Conservation (phyloP, 2,888 invertebrate species). For the Sphaerophoria rueppellii region DNA sequence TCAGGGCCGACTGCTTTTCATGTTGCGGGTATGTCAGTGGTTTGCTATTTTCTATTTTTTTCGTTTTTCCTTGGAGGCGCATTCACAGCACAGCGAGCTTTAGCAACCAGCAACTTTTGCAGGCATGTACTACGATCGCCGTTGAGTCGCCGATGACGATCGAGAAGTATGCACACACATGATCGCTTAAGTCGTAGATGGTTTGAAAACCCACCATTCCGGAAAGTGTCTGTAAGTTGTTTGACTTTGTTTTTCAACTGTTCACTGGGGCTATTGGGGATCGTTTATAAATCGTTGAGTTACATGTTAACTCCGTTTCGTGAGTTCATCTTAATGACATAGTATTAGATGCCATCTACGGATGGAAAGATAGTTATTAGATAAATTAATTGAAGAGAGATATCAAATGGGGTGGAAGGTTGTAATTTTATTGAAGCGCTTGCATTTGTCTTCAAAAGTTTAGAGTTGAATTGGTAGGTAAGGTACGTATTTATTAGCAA, state of each 20-base stretch:
- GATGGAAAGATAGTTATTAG: constrained; percentile 62
- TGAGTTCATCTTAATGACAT: constrained; percentile 62
- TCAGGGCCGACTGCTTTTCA: constrained; percentile 72
- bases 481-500: too few relatives aligned
- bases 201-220: constrained; percentile 66
- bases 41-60: constrained; percentile 16
- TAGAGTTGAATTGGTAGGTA: too few relatives aligned
- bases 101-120: too few relatives aligned
- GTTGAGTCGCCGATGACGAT: not conserved
- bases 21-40: constrained; percentile 59
- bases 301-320: constrained; percentile 55
- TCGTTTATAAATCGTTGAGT: constrained; percentile 33
- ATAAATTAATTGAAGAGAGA: constrained; percentile 59
- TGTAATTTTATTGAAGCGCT: constrained; percentile 35
- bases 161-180: constrained; percentile 24
- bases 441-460: not conserved
- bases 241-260: constrained; percentile 44
- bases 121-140: not conserved
- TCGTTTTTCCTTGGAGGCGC: constrained; percentile 47
- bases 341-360: constrained; percentile 60
- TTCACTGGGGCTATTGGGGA: constrained; percentile 8
- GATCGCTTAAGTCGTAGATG: constrained; percentile 24
- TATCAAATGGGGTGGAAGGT: constrained; percentile 33
- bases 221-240: constrained; percentile 71
- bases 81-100: constrained; percentile 21